Evolutionary conservation across 2,888 invertebrate species (phyloP).

Genomic region (Uropetala carovei): DNA sequence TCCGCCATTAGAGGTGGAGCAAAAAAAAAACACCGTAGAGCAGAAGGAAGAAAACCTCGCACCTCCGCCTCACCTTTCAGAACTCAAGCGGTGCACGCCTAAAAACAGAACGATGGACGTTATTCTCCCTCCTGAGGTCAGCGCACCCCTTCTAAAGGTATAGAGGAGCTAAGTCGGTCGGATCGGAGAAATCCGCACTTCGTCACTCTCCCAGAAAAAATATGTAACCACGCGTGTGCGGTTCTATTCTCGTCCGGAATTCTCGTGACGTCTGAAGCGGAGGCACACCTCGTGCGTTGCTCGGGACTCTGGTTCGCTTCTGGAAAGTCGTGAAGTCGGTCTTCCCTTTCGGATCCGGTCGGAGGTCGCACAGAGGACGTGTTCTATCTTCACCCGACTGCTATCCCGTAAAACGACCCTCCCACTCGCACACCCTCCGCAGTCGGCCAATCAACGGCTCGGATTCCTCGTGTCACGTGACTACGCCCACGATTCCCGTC

Average conservation of each 20-base stretch:
- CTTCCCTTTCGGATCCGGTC: slow-evolving; percentile 10
- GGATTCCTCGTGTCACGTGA: slow-evolving; percentile 47
- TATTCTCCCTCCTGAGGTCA: not conserved
- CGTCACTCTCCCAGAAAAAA: not conserved
- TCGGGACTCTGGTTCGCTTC: not conserved
- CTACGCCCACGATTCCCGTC: slow-evolving; percentile 31
- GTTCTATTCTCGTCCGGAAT: slow-evolving; percentile 39
- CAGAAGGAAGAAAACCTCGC: not conserved
- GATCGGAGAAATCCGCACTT: not conserved
- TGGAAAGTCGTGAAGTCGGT: not conserved
- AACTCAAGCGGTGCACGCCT: not conserved
- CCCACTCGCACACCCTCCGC: slow-evolving; percentile 33
- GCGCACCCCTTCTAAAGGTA: not conserved
- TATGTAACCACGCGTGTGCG: not conserved
- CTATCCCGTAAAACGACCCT: not conserved
- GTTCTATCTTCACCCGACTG: not conserved
- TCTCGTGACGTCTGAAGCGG: not conserved
- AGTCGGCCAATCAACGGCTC: slow-evolving; percentile 52
- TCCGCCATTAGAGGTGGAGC: not conserved
- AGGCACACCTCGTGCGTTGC: slow-evolving; percentile 34
- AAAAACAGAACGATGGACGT: not conserved
- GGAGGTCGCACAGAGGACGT: slow-evolving; percentile 57
- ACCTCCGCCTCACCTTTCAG: not conserved
- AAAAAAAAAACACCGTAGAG: not conserved
- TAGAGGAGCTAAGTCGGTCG: not conserved